Evolutionary conservation across 2,797 vertebrate genomes (phyloP).

Genomic region (Ctenosaura bakeri): DNA sequence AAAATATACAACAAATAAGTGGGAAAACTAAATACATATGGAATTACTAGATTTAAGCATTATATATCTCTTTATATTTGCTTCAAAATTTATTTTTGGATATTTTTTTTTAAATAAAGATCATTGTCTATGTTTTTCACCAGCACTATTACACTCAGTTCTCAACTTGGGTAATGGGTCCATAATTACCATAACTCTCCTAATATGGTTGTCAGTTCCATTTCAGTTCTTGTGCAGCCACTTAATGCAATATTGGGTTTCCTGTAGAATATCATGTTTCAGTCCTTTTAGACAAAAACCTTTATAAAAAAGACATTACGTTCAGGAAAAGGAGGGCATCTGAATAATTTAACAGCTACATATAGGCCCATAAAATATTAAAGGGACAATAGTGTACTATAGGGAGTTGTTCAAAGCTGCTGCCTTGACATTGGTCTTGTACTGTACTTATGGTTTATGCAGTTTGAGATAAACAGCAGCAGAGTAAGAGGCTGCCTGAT

Average conservation of each 20-base stretch:
- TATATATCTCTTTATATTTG: not conserved
- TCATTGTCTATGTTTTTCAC: not conserved
- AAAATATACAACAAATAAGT: not conserved
- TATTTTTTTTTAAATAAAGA: not conserved
- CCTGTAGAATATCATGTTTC: constrained; percentile 46
- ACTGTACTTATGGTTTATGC: not conserved
- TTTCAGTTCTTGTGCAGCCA: constrained; percentile 44
- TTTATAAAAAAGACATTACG: constrained; percentile 52
- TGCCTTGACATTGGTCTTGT: constrained; percentile 44
- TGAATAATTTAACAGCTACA: constrained; percentile 77
- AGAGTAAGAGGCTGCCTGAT: not conserved
- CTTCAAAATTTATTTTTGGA: constrained; percentile 21
- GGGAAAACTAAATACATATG: not conserved
- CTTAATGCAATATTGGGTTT: constrained; percentile 53
- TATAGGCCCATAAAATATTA: constrained; percentile 74
- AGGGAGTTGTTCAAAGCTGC: constrained; percentile 52
- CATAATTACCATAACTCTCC: constrained; percentile 25
- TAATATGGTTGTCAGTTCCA: constrained; percentile 22
- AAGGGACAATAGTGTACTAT: constrained; percentile 57
- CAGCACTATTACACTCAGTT: constrained; percentile 7
- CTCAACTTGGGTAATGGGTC: not conserved
- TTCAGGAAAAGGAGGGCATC: constrained; percentile 55
- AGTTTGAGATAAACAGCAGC: constrained; percentile 12
- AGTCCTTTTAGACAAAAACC: constrained; percentile 62
- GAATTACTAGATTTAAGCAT: not conserved